Percentiles rank a stretch among this genome's conserved stretches.
These are phyloP conservation scores for Onychorhynchus coronatus DNA, from an alignment of 2,113 vertebrate species.

Conservation along the genomic window DNA sequence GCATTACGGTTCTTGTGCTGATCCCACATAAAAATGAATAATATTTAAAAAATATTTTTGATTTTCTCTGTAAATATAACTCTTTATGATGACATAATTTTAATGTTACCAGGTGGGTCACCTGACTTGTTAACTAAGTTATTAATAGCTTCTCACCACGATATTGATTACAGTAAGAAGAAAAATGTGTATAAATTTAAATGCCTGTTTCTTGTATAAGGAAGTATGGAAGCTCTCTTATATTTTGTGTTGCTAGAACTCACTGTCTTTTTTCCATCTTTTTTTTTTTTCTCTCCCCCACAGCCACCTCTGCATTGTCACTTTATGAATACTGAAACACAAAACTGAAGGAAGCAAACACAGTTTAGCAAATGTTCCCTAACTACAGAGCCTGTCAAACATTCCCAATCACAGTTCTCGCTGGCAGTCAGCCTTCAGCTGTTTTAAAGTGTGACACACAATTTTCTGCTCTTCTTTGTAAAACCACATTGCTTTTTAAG, in stretches of 20 bases:
- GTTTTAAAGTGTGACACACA: neutral
- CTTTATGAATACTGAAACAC: neutral
- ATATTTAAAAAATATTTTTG: neutral
- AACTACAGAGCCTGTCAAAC: neutral
- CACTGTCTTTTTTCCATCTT: neutral
- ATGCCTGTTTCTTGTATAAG: neutral
- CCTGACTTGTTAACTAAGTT: neutral
- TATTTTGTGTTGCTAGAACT: neutral
- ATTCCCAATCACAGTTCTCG: neutral
- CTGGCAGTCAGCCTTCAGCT: constrained; percentile 3
- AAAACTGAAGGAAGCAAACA: neutral
- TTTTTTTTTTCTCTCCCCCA: neutral
- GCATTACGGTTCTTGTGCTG: neutral
- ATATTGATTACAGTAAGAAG: neutral
- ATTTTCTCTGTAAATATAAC: neutral
- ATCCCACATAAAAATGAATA: neutral
- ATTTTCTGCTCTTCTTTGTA: neutral
- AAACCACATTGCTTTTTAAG: neutral
- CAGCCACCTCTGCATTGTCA: neutral
- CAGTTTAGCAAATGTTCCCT: neutral
- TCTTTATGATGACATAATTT: neutral
- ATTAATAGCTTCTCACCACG: neutral
- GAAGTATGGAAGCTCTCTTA: neutral
- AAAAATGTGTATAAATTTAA: neutral
- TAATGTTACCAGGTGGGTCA: neutral